phyloP scores from a whole-genome alignment of 2,797 vertebrate genomes.

The Craterocephalus amniculus region DNA sequence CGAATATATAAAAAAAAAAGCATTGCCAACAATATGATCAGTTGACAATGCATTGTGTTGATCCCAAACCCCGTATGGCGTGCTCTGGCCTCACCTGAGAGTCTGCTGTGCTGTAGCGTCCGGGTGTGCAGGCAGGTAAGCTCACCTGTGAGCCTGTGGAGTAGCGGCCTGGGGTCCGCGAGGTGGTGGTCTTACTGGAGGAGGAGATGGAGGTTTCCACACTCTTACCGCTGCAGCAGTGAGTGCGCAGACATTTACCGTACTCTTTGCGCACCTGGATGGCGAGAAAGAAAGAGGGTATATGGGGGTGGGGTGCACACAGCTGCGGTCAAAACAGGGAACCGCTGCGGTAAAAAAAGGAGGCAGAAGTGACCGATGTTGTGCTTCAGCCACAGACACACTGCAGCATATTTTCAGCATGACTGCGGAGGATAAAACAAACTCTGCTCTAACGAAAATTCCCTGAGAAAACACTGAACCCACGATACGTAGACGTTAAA shows the following conservation, averaged over 20 bases:
- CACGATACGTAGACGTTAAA: conserved; percentile 57
- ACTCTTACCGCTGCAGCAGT: conserved; percentile 97
- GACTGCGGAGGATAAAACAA: conserved; percentile 13
- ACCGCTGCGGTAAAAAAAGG: background rate
- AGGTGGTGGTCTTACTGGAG: conserved; percentile 96
- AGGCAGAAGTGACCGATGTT: conserved; percentile 9
- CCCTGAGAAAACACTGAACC: conserved; percentile 42
- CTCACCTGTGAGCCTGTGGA: conserved; percentile 98
- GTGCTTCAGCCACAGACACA: conserved; percentile 5
- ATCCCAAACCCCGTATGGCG: conserved; percentile 62
- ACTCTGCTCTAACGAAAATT: conserved; percentile 33
- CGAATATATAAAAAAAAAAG: background rate
- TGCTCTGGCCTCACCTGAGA: conserved; percentile 79
- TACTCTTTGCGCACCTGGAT: conserved; percentile 96
- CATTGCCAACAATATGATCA: background rate
- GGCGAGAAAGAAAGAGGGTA: background rate
- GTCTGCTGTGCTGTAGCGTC: conserved; percentile 83
- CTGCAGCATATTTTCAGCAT: conserved; percentile 21
- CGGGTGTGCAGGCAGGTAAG: conserved; percentile 81
- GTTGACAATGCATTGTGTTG: conserved; percentile 15
- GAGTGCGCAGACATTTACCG: conserved; percentile 95
- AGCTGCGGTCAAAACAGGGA: background rate
- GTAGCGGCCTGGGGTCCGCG: conserved; percentile 94
- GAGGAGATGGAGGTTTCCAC: conserved; percentile 96
- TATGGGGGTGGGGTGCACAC: background rate